These are phyloP conservation scores for Strongylocentrotus purpuratus DNA, from an alignment of 35 echinoderm and acorn worm genomes.

Conservation along the genomic window DNA sequence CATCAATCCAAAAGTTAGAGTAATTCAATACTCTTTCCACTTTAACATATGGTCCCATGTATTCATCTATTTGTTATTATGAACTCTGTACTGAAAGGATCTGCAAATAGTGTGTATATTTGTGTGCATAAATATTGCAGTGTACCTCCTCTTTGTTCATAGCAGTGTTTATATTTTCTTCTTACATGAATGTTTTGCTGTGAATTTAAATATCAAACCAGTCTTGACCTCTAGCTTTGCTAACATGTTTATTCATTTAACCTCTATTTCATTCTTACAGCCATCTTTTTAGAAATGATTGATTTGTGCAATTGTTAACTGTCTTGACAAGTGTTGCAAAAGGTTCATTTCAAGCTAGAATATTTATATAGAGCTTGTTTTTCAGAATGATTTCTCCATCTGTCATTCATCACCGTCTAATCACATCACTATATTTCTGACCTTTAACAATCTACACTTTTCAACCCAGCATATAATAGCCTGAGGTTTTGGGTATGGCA, in stretches of 20 bases:
- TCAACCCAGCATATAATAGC: background rate
- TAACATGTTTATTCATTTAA: background rate
- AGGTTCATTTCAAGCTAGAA: background rate
- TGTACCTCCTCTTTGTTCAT: background rate
- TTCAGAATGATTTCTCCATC: background rate
- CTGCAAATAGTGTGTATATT: background rate
- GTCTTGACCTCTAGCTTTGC: background rate
- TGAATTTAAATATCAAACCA: background rate
- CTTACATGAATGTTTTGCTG: background rate
- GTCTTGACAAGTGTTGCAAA: background rate
- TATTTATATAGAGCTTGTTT: background rate
- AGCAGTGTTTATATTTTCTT: background rate
- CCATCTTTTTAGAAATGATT: background rate
- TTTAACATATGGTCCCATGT: no score
- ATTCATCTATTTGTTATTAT: background rate
- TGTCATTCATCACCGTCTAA: background rate
- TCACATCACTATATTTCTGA: background rate
- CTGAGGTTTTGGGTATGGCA: background rate
- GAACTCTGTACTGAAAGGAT: background rate
- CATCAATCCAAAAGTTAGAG: no score
- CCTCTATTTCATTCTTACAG: background rate
- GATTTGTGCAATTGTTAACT: background rate
- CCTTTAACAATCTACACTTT: background rate
- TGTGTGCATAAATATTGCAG: background rate
- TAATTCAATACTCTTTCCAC: no score